Evolutionary conservation across 2,113 vertebrate species (phyloP).

Genomic region (Cyphomyrus plagiostoma): DNA sequence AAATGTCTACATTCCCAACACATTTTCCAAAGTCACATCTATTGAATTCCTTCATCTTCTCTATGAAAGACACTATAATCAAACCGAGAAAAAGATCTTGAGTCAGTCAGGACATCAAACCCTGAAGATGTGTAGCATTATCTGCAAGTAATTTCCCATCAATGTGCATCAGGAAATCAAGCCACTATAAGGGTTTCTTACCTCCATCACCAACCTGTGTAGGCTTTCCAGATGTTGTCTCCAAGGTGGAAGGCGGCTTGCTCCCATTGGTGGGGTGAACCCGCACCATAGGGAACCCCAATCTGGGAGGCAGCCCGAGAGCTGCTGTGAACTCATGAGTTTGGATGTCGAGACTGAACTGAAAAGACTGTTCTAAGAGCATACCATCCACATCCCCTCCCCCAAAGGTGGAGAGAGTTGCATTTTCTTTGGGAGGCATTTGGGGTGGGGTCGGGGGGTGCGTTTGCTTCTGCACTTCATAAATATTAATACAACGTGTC

Average conservation of each 20-base stretch:
- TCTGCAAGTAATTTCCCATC: neutral
- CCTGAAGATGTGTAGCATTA: neutral
- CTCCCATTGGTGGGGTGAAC: neutral
- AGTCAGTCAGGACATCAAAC: neutral
- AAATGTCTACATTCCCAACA: neutral
- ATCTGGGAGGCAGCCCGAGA: neutral
- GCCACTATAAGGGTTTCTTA: neutral
- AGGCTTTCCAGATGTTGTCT: constrained; percentile 26
- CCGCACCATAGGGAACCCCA: neutral
- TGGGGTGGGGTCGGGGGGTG: constrained; percentile 45
- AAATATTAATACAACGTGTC: constrained; percentile 74
- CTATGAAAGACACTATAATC: neutral
- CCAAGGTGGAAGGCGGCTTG: constrained; percentile 10
- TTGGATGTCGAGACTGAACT: constrained; percentile 48
- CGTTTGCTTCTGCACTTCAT: constrained; percentile 65
- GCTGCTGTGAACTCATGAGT: constrained; percentile 23
- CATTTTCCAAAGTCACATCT: neutral
- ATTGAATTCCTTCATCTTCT: neutral
- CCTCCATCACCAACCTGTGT: neutral
- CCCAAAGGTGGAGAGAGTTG: constrained; percentile 57
- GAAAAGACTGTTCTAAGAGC: constrained; percentile 58
- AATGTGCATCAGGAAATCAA: neutral
- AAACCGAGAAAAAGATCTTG: neutral
- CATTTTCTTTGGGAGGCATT: constrained; percentile 56
- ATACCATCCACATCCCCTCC: constrained; percentile 59